Conservation (phyloP, 2,797 vertebrate genomes). For the Girardinus metallicus region DNA sequence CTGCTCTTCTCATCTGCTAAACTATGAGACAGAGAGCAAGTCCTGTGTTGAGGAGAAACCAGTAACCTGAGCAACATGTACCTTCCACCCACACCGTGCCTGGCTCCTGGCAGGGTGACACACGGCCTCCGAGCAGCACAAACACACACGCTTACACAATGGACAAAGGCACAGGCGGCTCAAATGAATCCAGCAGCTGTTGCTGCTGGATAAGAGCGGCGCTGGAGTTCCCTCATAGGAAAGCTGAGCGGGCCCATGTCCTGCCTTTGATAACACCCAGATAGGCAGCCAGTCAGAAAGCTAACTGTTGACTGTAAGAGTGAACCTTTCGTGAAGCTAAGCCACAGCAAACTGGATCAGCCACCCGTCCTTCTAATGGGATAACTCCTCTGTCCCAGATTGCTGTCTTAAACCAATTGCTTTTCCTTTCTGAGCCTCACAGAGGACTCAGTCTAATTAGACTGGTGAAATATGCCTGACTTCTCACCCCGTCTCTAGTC, state of each 20-base stretch:
- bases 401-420: slow-evolving; percentile 37
- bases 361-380: slow-evolving; percentile 5
- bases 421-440: slow-evolving; percentile 15
- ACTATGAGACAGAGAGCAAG: slow-evolving; percentile 77
- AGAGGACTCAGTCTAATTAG: slow-evolving; percentile 35
- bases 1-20: slow-evolving; percentile 64
- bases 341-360: slow-evolving; percentile 1
- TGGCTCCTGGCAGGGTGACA: slow-evolving; percentile 43
- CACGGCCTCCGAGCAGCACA: slow-evolving; percentile 22
- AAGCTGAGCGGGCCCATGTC: slow-evolving; percentile 59
- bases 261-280: slow-evolving; percentile 64
- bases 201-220: slow-evolving; percentile 62
- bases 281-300: slow-evolving; percentile 9
- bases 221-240: slow-evolving; percentile 61
- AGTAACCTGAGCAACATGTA: slow-evolving; percentile 77
- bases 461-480: slow-evolving; percentile 25
- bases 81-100: slow-evolving; percentile 56
- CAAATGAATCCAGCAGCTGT: slow-evolving; percentile 75
- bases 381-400: background rate
- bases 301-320: slow-evolving; percentile 10
- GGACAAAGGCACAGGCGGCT: slow-evolving; percentile 72
- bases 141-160: slow-evolving; percentile 61
- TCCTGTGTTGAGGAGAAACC: slow-evolving; percentile 81
- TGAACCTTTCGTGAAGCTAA: slow-evolving; percentile 29
- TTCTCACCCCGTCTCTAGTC: slow-evolving; percentile 17